Evolutionary conservation across 2,888 invertebrate genomes (phyloP), one percentile per base, ranked within the genome.

Genomic region (Clitarchus hookeri): DNA sequence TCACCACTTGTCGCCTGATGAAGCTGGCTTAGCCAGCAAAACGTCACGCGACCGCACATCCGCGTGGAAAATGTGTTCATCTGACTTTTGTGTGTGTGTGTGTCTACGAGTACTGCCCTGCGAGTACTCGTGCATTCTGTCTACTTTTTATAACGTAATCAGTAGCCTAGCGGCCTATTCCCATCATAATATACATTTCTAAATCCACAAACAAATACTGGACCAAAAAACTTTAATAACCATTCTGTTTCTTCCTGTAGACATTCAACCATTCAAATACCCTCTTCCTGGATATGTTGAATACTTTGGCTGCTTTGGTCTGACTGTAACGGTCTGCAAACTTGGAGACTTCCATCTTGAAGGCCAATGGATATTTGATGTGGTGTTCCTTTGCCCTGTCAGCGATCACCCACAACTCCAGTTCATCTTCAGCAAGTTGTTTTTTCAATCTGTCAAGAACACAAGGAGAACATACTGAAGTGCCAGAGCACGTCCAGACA

Each of bases 231-330:
- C 86, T 16, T 36, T 65, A 65, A 65, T 65, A 65, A 65, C 65
- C 65, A 65, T 23, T 23, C 9, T 85, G 53, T 48, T 84, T 54
- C 78, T 82, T 84, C 26, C 80, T 85, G 36, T 11, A 65, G 6
- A 53, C 27, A 84, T 88, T 87, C 23, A 88, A 83, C 90, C 90
- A 90, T 27, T 90, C 90, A 82, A 88, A 88, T 9, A 90, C 88
- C 26, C 90, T 88, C 84, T 89, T 89, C 44, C 90, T 88, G 54
- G 90, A 89, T 27, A 90, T 89, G 27, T 86, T 85, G 86, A 90
- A 90, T 11, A 89, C 86, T 11, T 89, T 87, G 13, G 90, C 88
- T 0, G 89, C 88, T 13, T 87, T 87, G 83, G 89, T 87, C 85
- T 90, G 90, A 78, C 89, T 89, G 44, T 88, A 86, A 23, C 87